Evolutionary conservation across 2,797 vertebrate genomes (phyloP), one percentile per base, ranked within the genome.

Genomic region (Spheniscus humboldti): DNA sequence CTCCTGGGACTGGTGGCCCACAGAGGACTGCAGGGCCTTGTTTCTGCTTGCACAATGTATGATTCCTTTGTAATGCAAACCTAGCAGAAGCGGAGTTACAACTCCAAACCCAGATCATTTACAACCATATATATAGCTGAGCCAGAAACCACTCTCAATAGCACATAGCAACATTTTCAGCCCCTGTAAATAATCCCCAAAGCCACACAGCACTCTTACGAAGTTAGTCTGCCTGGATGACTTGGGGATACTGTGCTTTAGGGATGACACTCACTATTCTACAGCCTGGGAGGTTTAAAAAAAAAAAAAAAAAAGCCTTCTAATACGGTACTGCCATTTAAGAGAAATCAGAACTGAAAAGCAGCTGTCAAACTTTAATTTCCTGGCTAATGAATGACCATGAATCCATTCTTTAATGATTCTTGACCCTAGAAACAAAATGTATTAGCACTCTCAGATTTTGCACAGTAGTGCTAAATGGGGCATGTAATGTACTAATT

Each of bases 401-500:
- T 88, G 90, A 95, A 97, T 98, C 97, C 97, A 95, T 98, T 96
- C 97, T 98, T 98, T 97, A 97, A 98, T 98, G 97, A 98, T 98
- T 98, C 98, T 95, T 97, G 97, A 98, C 97, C 97, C 98, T 95
- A 97, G 97, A 98, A 98, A 96, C 97, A 97, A 97, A 98, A 98
- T 98, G 96, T 98, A 98, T 98, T 97, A 98, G 97, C 97, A 97
- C 98, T 98, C 97, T 98, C 94, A 97, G 97, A 91, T 97, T 98
- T 98, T 97, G 96, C 97, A 97, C 97, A 97, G 97, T 90, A 74
- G 93, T 96, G 96, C 97, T 98, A 98, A 98, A 98, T 98, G 98
- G 98, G 97, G 97, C 97, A 53, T 97, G 97, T 97, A 98, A 98
- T 97, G 96, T 97, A 96, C 97, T 98, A 97, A 98, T 98, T 98